Evolutionary conservation across 2,113 vertebrate species (phyloP).

Genomic region (Crotalus tigris): DNA sequence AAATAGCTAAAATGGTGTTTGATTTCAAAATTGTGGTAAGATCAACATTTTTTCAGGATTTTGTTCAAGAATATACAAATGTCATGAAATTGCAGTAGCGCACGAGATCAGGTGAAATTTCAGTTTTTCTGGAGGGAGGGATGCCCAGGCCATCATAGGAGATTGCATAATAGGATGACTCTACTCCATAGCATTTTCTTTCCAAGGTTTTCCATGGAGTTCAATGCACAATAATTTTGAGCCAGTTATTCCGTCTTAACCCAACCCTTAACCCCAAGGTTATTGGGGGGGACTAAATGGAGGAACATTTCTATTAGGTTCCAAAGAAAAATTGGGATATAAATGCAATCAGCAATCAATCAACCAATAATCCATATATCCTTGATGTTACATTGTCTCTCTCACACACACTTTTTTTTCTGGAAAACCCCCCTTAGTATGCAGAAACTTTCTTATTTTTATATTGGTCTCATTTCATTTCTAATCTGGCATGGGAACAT

Average conservation of each 20-base stretch:
- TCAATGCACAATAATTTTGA: neutral
- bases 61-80: neutral
- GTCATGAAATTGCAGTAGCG: neutral
- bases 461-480: neutral
- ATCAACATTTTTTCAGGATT: neutral
- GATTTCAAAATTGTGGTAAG: neutral
- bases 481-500: neutral
- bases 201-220: neutral
- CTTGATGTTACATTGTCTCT: neutral
- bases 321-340: neutral
- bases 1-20: neutral
- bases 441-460: neutral
- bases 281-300: neutral
- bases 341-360: neutral
- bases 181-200: neutral
- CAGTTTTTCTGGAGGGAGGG: neutral
- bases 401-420: neutral
- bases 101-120: neutral
- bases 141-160: neutral
- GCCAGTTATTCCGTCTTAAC: neutral
- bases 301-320: neutral
- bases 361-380: neutral
- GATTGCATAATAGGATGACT: neutral
- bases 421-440: neutral
- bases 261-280: neutral